Percentiles rank a stretch among this genome's conserved stretches.
Conservation (phyloP, 1,140 invertebrate genomes). For the Stegodyphus dumicola region DNA sequence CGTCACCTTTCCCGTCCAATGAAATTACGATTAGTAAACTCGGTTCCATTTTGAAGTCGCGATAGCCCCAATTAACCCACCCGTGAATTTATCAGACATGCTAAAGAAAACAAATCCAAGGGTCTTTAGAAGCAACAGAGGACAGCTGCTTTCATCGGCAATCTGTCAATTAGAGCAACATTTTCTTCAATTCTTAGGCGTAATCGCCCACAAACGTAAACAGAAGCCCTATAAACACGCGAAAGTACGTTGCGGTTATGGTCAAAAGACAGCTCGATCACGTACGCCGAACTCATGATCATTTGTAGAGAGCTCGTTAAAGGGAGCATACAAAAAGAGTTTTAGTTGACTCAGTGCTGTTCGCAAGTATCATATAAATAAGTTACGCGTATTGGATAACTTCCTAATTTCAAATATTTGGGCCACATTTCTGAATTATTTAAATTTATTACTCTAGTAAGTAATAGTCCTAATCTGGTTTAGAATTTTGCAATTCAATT, state of each 20-base stretch:
- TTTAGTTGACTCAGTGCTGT: no score
- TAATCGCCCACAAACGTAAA: constrained; percentile 49
- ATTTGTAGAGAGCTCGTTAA: no score
- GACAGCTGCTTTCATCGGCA: constrained; percentile 48
- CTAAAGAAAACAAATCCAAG: constrained; percentile 44
- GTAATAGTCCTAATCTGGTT: no score
- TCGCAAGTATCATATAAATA: no score
- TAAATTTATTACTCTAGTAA: no score
- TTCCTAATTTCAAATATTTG: no score
- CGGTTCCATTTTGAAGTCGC: neutral
- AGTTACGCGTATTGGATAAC: no score
- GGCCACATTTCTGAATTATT: no score
- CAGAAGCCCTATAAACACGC: constrained; percentile 11
- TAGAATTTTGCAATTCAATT: no score
- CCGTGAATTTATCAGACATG: constrained; percentile 32
- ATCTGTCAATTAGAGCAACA: constrained; percentile 51
- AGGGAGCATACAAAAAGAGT: no score
- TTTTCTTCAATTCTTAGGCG: constrained; percentile 18
- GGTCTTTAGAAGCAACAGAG: constrained; percentile 40
- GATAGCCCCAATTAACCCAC: constrained; percentile 59
- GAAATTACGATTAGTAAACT: neutral
- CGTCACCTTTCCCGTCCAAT: neutral
- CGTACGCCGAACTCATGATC: neutral
- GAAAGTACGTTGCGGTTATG: constrained; percentile 1
- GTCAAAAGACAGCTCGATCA: neutral